A percentile compares a stretch with the other conserved stretches of the same genome.
Conservation (phyloP, 2,797 vertebrate species). For the Phalloptychus januarius region DNA sequence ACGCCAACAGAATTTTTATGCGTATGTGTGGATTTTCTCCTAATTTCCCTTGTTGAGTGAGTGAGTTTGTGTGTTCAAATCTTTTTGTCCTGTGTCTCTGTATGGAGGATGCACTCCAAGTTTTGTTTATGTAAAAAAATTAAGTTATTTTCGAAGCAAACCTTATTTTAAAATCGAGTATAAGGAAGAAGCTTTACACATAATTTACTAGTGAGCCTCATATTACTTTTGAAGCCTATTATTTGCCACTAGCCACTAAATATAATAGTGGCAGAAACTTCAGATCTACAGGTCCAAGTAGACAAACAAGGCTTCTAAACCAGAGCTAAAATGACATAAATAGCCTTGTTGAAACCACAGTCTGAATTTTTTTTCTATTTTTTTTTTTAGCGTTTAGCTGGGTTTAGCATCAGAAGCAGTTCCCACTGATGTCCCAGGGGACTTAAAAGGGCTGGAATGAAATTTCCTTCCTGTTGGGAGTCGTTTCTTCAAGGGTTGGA, state of each 20-base stretch:
- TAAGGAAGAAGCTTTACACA: neutral
- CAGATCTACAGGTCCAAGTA: neutral
- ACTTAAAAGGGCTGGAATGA: slow-evolving; percentile 44
- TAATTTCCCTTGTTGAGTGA: neutral
- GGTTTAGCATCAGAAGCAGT: slow-evolving; percentile 13
- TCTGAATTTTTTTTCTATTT: too few species aligned
- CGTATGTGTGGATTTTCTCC: neutral
- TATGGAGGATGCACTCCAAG: neutral
- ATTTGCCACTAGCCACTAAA: neutral
- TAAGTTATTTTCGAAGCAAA: neutral
- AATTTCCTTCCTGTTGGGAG: slow-evolving; percentile 63
- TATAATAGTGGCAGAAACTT: neutral
- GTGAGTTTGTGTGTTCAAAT: neutral
- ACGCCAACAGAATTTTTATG: neutral
- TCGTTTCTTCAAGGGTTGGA: slow-evolving; percentile 41
- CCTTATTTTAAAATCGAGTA: neutral
- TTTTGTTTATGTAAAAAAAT: neutral
- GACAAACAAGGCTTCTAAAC: neutral
- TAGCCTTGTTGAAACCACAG: neutral
- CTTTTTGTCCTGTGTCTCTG: neutral
- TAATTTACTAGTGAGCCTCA: neutral
- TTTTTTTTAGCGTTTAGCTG: neutral
- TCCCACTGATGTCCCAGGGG: slow-evolving; percentile 40
- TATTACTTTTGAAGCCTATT: neutral
- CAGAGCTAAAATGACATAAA: neutral